A percentile compares a stretch with the other conserved stretches of the same genome.
Conservation (phyloP, 2,113 vertebrate genomes). For the Rhinolophus ferrumequinum region DNA sequence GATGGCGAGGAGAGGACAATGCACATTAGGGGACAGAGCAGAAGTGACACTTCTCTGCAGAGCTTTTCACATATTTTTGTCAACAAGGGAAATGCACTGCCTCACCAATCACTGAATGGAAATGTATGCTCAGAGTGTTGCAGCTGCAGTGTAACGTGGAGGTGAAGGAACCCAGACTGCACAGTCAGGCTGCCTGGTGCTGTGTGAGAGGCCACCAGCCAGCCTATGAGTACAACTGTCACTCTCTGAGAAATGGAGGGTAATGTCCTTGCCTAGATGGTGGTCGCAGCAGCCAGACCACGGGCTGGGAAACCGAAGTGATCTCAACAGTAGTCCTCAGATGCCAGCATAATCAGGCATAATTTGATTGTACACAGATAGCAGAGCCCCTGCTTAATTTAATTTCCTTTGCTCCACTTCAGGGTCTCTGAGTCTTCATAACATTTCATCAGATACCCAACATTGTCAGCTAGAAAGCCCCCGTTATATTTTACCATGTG, state of each 20-base stretch:
- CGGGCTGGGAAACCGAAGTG: not conserved
- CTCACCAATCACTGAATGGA: not conserved
- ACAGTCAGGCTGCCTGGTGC: not conserved
- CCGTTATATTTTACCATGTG: not conserved
- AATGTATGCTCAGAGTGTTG: not conserved
- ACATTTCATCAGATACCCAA: not conserved
- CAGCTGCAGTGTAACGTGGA: not conserved
- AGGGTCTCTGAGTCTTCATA: not conserved
- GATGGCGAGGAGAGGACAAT: fast-evolving
- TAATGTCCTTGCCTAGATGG: fast-evolving
- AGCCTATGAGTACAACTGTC: not conserved
- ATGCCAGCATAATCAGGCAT: not conserved
- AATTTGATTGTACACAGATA: not conserved
- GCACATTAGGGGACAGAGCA: not conserved
- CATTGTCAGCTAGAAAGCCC: not conserved
- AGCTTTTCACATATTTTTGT: not conserved
- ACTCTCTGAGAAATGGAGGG: not conserved
- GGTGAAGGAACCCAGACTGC: not conserved
- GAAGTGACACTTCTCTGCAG: not conserved
- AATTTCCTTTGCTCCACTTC: constrained; percentile 1
- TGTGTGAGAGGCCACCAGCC: not conserved
- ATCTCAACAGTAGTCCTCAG: not conserved
- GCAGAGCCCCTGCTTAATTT: constrained; percentile 40
- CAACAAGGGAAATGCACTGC: not conserved
- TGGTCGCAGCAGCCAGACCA: not conserved